Evolutionary conservation across 2,797 vertebrate species (phyloP).

Genomic region (Phylloscopus collybita): DNA sequence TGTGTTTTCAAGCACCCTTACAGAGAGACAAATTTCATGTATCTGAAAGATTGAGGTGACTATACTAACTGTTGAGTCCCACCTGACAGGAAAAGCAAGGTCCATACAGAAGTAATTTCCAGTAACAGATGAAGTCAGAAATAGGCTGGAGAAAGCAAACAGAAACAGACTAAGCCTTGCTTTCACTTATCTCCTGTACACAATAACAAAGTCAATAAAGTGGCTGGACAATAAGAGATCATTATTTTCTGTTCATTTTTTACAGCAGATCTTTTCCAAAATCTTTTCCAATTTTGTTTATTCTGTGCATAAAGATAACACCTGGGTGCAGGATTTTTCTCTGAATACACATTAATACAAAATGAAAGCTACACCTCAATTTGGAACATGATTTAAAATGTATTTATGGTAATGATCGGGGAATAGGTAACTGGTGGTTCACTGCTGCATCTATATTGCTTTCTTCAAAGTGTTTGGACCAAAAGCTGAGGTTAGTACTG

Average conservation of each 20-base stretch:
- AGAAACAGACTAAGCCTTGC: neutral
- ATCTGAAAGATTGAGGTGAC: neutral
- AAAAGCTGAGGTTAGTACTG: neutral
- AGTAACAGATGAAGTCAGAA: neutral
- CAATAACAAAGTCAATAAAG: neutral
- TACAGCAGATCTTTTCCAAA: neutral
- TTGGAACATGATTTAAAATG: neutral
- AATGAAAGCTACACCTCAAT: neutral
- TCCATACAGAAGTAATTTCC: neutral
- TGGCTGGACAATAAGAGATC: neutral
- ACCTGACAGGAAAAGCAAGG: neutral
- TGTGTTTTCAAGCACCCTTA: neutral
- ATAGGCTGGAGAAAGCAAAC: neutral
- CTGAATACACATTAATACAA: neutral
- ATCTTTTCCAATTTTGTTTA: neutral
- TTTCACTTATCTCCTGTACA: neutral
- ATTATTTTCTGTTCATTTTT: neutral
- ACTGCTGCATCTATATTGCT: neutral
- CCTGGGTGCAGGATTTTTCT: neutral
- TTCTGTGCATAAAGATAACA: neutral
- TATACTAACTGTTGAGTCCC: neutral
- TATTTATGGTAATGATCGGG: neutral
- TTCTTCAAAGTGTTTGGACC: neutral
- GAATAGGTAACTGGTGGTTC: neutral
- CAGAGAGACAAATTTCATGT: neutral